These are phyloP conservation scores for Rhopalosiphum nymphaeae DNA, from an alignment of 2,888 invertebrate genomes.

Conservation along the genomic window DNA sequence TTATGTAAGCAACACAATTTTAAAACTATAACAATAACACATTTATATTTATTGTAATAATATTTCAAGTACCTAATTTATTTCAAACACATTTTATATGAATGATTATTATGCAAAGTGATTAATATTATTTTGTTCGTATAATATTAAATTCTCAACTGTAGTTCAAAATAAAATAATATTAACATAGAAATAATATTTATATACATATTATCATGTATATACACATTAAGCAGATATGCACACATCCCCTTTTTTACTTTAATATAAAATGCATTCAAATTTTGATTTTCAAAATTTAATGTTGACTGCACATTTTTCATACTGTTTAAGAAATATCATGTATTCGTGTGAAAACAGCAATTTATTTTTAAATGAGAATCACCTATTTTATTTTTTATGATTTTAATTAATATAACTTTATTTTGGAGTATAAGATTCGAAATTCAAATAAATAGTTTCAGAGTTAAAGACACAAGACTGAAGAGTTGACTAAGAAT, in stretches of 20 bases:
- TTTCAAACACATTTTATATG: background rate
- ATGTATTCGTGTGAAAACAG: background rate
- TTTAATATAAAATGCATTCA: background rate
- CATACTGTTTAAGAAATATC: background rate
- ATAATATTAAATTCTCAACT: background rate
- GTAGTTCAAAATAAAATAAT: background rate
- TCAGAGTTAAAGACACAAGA: background rate
- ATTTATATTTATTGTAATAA: background rate
- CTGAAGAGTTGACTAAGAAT: too few relatives aligned
- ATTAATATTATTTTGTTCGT: background rate
- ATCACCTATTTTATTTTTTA: background rate
- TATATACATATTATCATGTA: background rate
- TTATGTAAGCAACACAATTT: background rate
- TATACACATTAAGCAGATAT: background rate
- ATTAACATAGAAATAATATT: background rate
- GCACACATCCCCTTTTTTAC: background rate
- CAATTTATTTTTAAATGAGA: background rate
- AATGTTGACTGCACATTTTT: background rate
- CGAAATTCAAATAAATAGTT: background rate
- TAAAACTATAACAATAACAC: background rate
- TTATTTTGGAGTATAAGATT: background rate
- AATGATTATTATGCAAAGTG: background rate
- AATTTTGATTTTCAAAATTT: background rate
- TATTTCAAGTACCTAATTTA: background rate
- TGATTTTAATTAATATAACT: background rate